Evolutionary conservation across 2,113 vertebrate species (phyloP).

Genomic region (Lepus americanus): DNA sequence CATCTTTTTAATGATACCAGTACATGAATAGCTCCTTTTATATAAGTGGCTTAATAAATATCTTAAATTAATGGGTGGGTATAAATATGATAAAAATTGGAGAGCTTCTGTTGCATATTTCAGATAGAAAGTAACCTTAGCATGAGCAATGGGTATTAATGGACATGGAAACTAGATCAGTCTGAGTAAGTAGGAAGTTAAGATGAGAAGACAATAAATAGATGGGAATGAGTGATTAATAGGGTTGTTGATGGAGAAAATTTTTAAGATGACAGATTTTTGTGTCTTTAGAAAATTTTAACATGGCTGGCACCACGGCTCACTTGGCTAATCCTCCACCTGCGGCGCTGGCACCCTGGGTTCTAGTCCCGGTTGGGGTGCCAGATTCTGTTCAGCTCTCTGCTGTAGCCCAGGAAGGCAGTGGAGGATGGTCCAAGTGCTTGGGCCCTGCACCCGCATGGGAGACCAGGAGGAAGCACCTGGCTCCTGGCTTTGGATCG

Average conservation of each 20-base stretch:
- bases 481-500: too few species aligned
- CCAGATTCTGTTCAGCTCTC: too few species aligned
- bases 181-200: background rate
- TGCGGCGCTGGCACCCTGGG: too few species aligned
- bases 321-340: too few species aligned
- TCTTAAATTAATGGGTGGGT: background rate
- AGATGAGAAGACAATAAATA: background rate
- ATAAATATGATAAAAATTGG: background rate
- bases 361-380: too few species aligned
- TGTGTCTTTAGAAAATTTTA: background rate
- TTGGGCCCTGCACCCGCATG: too few species aligned
- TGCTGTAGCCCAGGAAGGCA: too few species aligned
- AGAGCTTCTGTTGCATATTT: background rate
- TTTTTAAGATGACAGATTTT: background rate
- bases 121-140: background rate
- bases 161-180: background rate
- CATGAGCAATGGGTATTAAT: background rate
- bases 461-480: too few species aligned
- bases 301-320: background rate
- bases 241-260: background rate
- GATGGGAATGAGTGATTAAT: background rate
- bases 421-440: too few species aligned
- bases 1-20: background rate
- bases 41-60: background rate
- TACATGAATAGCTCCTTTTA: background rate